phyloP scores from a whole-genome alignment of 2,888 invertebrate genomes.

The Cheilosia impressa region DNA sequence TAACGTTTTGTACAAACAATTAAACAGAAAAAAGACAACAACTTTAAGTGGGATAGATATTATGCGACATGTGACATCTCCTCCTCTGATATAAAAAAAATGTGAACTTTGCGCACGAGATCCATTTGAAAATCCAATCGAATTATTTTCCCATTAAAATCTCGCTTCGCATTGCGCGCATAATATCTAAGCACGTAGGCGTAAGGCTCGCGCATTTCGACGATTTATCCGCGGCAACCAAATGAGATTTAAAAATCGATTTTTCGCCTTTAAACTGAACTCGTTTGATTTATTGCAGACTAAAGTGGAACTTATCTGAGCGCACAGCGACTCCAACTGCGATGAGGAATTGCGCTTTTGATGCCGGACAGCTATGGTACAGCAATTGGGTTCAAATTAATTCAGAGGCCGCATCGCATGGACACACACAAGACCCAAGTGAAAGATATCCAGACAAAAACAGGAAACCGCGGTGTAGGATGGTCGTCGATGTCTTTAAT shows the following conservation, averaged over 20 bases:
- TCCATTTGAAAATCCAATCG: background rate
- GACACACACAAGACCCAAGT: background rate
- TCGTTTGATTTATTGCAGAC: constrained; percentile 42
- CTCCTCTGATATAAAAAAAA: no score
- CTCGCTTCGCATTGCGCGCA: background rate
- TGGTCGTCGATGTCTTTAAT: constrained; percentile 34
- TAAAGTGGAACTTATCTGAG: constrained; percentile 38
- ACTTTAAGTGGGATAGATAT: no score
- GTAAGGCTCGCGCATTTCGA: constrained; percentile 27
- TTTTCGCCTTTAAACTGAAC: constrained; percentile 39
- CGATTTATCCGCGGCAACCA: constrained; percentile 35
- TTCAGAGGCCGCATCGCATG: constrained; percentile 13
- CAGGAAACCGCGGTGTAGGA: constrained; percentile 4
- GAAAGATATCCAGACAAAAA: background rate
- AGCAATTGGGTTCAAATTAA: constrained; percentile 30
- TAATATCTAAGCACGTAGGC: constrained; percentile 32
- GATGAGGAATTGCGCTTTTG: constrained; percentile 34
- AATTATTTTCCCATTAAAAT: constrained; percentile 41
- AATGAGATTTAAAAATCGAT: constrained; percentile 50
- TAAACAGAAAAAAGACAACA: no score
- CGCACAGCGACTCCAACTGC: constrained; percentile 17
- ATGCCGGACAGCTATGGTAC: constrained; percentile 6
- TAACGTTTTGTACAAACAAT: no score
- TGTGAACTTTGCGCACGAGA: background rate
- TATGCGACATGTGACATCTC: no score